These are phyloP conservation scores for Zaprionus tsacasi DNA, from an alignment of 1,140 invertebrate genomes.

Conservation along the genomic window DNA sequence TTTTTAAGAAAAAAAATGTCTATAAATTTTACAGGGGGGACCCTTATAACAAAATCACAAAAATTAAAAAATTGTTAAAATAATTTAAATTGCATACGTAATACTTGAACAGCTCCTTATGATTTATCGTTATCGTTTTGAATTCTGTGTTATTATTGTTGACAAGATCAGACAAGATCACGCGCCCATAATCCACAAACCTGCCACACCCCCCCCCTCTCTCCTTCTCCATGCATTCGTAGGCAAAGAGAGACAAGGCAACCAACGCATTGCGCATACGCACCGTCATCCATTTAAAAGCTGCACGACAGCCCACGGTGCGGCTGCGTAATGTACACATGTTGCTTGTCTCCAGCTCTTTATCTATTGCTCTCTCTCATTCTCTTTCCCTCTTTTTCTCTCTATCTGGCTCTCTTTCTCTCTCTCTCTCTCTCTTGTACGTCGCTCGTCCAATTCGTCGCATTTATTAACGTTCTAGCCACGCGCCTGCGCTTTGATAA, in stretches of 20 bases:
- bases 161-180: conserved; percentile 16
- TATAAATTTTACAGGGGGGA: no score
- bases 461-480: conserved; percentile 84
- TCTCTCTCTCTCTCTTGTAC: conserved; percentile 32
- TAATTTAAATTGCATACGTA: no score
- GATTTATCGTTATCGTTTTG: background rate
- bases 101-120: no score
- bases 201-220: background rate
- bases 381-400: conserved; percentile 14
- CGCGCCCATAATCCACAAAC: background rate
- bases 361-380: background rate
- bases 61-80: no score
- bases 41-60: no score
- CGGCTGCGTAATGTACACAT: conserved; percentile 35
- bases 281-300: conserved; percentile 9
- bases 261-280: conserved; percentile 43
- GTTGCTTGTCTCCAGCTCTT: conserved; percentile 9
- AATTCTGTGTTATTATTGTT: conserved; percentile 3
- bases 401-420: conserved; percentile 20
- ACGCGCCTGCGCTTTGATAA: conserved; percentile 70
- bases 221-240: background rate
- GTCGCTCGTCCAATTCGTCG: conserved; percentile 73
- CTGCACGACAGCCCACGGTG: conserved; percentile 1
- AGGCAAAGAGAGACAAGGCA: background rate
- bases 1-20: no score